Percentiles rank a stretch among this genome's conserved stretches.
Evolutionary conservation across 2,888 invertebrate genomes (phyloP).

Genomic region (Pteria penguin): DNA sequence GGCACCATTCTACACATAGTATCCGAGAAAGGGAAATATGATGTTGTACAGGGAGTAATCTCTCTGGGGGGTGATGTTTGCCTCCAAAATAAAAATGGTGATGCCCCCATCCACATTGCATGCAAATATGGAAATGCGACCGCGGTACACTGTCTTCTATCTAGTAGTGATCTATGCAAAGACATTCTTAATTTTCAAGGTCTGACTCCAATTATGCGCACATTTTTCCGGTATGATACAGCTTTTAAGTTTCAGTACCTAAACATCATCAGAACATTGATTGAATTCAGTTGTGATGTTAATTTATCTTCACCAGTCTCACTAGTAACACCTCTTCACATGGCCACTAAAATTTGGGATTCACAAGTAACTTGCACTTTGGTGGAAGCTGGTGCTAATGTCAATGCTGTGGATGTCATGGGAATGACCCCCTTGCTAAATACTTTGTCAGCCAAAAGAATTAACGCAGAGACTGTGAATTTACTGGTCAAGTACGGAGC

Average conservation of each 20-base stretch:
- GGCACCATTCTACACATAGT: constrained; percentile 62
- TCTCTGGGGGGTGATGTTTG: constrained; percentile 57
- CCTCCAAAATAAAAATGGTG: constrained; percentile 61
- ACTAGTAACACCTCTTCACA: constrained; percentile 69
- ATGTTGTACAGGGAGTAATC: constrained; percentile 56
- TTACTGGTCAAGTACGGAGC: constrained; percentile 68
- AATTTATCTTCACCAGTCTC: constrained; percentile 60
- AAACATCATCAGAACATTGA: constrained; percentile 58
- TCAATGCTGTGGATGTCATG: constrained; percentile 61
- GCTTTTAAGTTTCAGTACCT: constrained; percentile 59
- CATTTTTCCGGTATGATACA: constrained; percentile 61
- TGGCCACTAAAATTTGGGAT: constrained; percentile 70
- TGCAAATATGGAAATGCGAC: constrained; percentile 65
- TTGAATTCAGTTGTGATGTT: constrained; percentile 64
- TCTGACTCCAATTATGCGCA: constrained; percentile 68
- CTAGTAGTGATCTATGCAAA: constrained; percentile 51
- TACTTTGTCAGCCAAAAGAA: constrained; percentile 56
- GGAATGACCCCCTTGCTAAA: constrained; percentile 61
- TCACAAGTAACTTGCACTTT: constrained; percentile 59
- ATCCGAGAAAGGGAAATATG: constrained; percentile 51
- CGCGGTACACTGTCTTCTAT: constrained; percentile 59
- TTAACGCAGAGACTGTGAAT: constrained; percentile 61
- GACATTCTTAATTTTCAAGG: constrained; percentile 66
- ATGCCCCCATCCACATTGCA: constrained; percentile 66
- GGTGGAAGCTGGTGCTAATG: constrained; percentile 64